phyloP scores from a whole-genome alignment of 2,888 invertebrate genomes.

The Amiota communis region DNA sequence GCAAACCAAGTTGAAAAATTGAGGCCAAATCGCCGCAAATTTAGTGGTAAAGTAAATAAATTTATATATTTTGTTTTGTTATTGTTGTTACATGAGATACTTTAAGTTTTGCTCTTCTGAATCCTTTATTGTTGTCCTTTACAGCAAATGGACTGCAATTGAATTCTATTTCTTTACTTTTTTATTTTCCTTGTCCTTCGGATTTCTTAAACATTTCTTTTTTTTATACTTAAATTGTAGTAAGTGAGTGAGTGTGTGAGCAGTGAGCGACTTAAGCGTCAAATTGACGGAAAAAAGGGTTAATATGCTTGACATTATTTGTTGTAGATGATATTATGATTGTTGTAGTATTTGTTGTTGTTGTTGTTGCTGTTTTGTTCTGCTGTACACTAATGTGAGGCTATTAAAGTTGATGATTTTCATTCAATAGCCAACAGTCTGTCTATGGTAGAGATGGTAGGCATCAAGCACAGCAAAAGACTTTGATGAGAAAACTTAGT shows the following conservation, averaged over 20 bases:
- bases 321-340: not conserved
- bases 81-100: conserved; percentile 35
- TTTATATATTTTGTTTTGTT: conserved; percentile 53
- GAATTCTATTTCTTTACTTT: conserved; percentile 18
- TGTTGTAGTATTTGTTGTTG: too few species aligned
- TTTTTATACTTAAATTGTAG: too few species aligned
- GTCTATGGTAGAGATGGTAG: not conserved
- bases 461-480: not conserved
- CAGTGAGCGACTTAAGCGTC: not conserved
- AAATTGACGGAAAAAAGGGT: not conserved
- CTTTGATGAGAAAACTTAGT: not conserved
- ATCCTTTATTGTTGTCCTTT: conserved; percentile 49
- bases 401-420: conserved; percentile 10
- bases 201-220: too few species aligned
- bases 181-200: too few species aligned
- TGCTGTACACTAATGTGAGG: conserved; percentile 5
- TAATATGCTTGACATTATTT: not conserved
- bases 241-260: not conserved
- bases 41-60: conserved; percentile 65
- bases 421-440: not conserved
- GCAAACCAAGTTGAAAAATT: conserved; percentile 31
- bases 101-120: conserved; percentile 46
- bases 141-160: conserved; percentile 50
- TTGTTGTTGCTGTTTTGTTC: not conserved
- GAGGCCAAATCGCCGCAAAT: conserved; percentile 58